Evolutionary conservation across 2,888 invertebrate genomes (phyloP).

Genomic region (Apotomis betuletana): DNA sequence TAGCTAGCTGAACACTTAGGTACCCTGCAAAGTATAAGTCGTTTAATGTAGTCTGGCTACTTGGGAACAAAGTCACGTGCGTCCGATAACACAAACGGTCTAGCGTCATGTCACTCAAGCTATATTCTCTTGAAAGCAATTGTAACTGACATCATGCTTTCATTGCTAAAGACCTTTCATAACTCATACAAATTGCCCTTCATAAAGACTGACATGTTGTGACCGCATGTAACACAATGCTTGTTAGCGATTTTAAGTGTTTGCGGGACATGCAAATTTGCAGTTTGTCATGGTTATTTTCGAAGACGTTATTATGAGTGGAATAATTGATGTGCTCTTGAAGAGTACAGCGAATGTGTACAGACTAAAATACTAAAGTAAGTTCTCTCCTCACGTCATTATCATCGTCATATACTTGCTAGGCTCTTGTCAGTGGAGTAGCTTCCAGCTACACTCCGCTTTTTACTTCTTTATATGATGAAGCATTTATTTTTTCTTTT

Average conservation of each 20-base stretch:
- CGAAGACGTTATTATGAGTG: not conserved
- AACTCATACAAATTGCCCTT: slow-evolving; percentile 18
- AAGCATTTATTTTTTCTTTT: too few relatives aligned
- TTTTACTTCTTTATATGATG: too few relatives aligned
- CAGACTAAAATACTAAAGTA: too few relatives aligned
- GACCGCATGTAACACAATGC: slow-evolving; percentile 12
- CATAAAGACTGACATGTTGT: slow-evolving; percentile 28
- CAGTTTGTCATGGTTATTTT: not conserved
- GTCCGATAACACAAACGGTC: not conserved
- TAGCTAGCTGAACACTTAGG: not conserved
- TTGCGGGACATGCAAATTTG: slow-evolving; percentile 7
- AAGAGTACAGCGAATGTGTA: not conserved
- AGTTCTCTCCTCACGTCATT: too few relatives aligned
- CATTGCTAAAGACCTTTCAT: slow-evolving; percentile 13
- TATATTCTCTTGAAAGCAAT: slow-evolving; percentile 4
- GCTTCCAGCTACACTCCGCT: too few relatives aligned
- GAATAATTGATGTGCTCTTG: not conserved
- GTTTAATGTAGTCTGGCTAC: not conserved
- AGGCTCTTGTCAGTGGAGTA: too few relatives aligned
- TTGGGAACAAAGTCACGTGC: slow-evolving; percentile 12
- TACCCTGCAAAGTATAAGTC: not conserved
- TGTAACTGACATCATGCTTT: slow-evolving; percentile 18
- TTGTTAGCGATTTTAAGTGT: slow-evolving; percentile 4
- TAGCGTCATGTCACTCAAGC: not conserved
- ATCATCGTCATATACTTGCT: too few relatives aligned